Conservation (phyloP, 2,113 vertebrate species). For the western clawed frog (Xenopus tropicalis) region DNA sequence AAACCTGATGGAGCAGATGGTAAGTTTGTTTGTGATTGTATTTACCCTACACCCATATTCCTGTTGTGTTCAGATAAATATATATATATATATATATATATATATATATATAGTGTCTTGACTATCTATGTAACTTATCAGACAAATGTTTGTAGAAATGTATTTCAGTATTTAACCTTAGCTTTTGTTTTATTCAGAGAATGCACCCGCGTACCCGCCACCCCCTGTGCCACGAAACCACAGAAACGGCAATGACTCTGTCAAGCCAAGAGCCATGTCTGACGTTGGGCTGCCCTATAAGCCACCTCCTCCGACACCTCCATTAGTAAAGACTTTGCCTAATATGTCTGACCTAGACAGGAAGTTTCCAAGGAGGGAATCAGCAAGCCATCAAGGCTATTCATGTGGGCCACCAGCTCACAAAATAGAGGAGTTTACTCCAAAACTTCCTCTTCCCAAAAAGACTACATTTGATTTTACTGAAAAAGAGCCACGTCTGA, state of each 20-base stretch:
- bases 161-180: no score
- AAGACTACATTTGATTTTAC: background rate
- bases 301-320: constrained; percentile 53
- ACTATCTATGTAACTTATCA: no score
- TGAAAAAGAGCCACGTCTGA: background rate
- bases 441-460: constrained; percentile 33
- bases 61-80: no score
- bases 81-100: no score
- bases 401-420: background rate
- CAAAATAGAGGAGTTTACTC: constrained; percentile 46
- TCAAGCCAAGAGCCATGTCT: background rate
- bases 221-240: constrained; percentile 72
- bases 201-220: constrained; percentile 84
- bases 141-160: no score
- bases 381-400: background rate
- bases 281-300: background rate
- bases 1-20: constrained; percentile 73
- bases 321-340: constrained; percentile 48
- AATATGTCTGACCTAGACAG: constrained; percentile 29
- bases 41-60: no score
- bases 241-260: background rate
- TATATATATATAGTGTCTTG: no score
- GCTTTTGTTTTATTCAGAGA: constrained; percentile 8
- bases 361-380: constrained; percentile 49
- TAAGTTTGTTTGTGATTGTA: constrained; percentile 35